A percentile compares a stretch with the other conserved stretches of the same genome.
Evolutionary conservation across 2,888 invertebrate species (phyloP).

Genomic region (Ctenicera cuprea): DNA sequence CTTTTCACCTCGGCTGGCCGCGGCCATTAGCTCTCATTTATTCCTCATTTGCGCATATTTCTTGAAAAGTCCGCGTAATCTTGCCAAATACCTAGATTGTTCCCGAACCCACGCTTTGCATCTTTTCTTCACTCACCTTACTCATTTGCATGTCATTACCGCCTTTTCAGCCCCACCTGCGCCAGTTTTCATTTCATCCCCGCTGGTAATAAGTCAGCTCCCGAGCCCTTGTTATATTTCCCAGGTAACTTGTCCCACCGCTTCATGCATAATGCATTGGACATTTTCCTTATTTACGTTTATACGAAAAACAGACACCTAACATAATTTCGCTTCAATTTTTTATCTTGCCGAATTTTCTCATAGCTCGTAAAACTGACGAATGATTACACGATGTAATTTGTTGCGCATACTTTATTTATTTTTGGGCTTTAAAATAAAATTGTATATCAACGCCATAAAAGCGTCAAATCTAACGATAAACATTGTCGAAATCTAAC

Average conservation of each 20-base stretch:
- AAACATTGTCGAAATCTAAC: conserved; percentile 49
- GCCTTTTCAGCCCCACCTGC: conserved; percentile 63
- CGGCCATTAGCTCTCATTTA: conserved; percentile 64
- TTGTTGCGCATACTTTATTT: conserved; percentile 39
- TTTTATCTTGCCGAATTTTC: conserved; percentile 57
- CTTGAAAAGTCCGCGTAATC: conserved; percentile 61
- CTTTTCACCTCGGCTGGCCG: conserved; percentile 60
- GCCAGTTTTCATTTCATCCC: conserved; percentile 64
- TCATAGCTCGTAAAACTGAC: conserved; percentile 59
- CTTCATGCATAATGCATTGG: conserved; percentile 72
- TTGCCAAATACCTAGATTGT: conserved; percentile 60
- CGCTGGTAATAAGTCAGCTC: conserved; percentile 65
- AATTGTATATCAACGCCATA: conserved; percentile 36
- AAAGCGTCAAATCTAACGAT: conserved; percentile 45
- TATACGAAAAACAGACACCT: conserved; percentile 69
- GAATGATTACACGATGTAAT: conserved; percentile 54
- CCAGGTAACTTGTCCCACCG: conserved; percentile 67
- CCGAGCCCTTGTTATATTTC: conserved; percentile 63
- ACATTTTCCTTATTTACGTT: conserved; percentile 72
- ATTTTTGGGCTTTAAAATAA: conserved; percentile 40
- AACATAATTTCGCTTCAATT: conserved; percentile 68
- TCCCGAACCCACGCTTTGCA: conserved; percentile 55
- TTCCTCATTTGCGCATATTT: conserved; percentile 64
- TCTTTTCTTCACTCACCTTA: conserved; percentile 55
- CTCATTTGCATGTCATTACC: conserved; percentile 67